A percentile compares a stretch with the other conserved stretches of the same genome.
These are phyloP conservation scores for Gallinago jamesoni DNA, from an alignment of 2,113 vertebrate genomes.

Conservation along the genomic window DNA sequence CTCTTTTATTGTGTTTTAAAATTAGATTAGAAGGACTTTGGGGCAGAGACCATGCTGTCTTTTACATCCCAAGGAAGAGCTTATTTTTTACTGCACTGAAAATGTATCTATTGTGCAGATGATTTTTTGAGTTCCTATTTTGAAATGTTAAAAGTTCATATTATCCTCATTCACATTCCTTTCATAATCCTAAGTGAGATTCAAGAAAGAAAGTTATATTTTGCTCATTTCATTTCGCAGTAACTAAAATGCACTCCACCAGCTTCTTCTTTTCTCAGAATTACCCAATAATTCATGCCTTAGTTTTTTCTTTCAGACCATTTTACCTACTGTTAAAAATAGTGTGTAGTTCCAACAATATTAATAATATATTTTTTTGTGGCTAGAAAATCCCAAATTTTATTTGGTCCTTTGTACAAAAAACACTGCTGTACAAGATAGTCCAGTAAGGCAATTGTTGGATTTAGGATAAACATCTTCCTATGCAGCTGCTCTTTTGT, in stretches of 20 bases:
- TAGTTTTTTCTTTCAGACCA: not conserved
- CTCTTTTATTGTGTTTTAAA: conserved; percentile 49
- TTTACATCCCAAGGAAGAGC: not conserved
- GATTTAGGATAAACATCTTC: not conserved
- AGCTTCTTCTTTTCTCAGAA: not conserved
- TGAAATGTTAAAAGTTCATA: conserved; percentile 6
- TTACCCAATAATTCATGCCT: not conserved
- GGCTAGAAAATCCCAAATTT: not conserved
- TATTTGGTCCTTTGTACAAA: not conserved
- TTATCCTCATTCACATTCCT: not conserved
- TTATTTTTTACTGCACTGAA: not conserved
- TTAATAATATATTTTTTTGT: not conserved
- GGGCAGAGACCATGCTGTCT: not conserved
- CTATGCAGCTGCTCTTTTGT: not conserved
- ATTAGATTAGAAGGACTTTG: conserved; percentile 40
- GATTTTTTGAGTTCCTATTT: not conserved
- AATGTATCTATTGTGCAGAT: not conserved
- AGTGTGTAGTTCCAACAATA: not conserved
- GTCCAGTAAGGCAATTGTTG: not conserved
- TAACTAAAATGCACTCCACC: not conserved
- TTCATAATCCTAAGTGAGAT: not conserved
- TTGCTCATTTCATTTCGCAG: not conserved
- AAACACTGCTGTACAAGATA: not conserved
- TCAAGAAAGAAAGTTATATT: not conserved
- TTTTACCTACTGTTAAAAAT: not conserved